A percentile compares a stretch with the other conserved stretches of the same genome.
Conservation (phyloP, 2,113 vertebrate species). For the Crocuta crocuta region DNA sequence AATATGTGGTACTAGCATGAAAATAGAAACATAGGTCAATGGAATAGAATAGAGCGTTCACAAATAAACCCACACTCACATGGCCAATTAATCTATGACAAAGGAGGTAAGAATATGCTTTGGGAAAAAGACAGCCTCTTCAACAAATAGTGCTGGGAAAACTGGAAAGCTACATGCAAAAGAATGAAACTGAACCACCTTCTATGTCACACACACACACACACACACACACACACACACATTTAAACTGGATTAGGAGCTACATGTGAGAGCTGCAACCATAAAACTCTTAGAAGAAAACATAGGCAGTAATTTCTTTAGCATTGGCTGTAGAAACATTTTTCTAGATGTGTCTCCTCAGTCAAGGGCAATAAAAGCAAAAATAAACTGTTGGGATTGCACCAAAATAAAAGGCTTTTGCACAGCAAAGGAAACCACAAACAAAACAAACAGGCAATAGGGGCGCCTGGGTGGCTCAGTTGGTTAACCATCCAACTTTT, state of each 20-base stretch:
- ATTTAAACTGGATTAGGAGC: background rate
- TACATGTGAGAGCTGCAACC: background rate
- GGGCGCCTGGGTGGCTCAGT: no score
- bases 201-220: background rate
- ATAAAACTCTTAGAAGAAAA: background rate
- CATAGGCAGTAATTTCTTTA: background rate
- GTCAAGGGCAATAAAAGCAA: background rate
- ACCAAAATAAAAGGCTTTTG: background rate
- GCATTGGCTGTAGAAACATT: background rate
- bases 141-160: background rate
- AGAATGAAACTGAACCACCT: background rate
- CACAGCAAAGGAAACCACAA: background rate
- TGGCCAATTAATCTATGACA: background rate
- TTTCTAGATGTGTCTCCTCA: background rate
- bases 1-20: background rate
- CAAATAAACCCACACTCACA: background rate
- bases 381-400: background rate
- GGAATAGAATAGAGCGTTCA: background rate
- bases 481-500: no score
- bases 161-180: background rate
- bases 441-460: background rate
- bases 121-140: background rate
- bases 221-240: background rate
- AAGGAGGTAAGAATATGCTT: background rate
- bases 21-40: background rate